These are phyloP conservation scores for Tromatobia lineatoria DNA, from an alignment of 2,888 invertebrate genomes.

Conservation along the genomic window DNA sequence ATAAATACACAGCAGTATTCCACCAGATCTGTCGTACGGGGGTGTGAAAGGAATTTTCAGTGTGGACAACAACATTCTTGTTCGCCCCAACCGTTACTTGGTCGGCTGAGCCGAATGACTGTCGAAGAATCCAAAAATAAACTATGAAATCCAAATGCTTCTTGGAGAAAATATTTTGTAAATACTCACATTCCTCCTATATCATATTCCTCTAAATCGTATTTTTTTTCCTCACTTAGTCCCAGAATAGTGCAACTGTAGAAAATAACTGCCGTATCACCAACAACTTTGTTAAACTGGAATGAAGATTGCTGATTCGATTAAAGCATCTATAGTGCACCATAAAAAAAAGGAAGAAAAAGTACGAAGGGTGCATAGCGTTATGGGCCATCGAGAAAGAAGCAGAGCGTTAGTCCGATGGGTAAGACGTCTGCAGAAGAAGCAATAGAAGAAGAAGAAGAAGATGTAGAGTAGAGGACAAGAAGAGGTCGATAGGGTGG, in stretches of 20 bases:
- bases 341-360: slow-evolving; percentile 46
- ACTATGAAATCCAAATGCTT: too few species aligned
- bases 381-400: slow-evolving; percentile 64
- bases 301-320: slow-evolving; percentile 39
- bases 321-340: neutral
- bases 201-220: neutral
- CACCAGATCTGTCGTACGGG: too few species aligned
- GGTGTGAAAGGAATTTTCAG: too few species aligned
- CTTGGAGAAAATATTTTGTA: too few species aligned
- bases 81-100: too few species aligned
- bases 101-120: too few species aligned
- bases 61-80: too few species aligned
- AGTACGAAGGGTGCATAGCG: slow-evolving; percentile 62
- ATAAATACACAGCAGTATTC: too few species aligned
- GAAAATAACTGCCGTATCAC: neutral
- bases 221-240: neutral
- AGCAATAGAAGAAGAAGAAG: slow-evolving; percentile 32
- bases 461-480: slow-evolving; percentile 36
- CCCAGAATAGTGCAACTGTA: neutral
- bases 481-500: slow-evolving; percentile 49
- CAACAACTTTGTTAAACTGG: neutral
- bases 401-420: slow-evolving; percentile 40
- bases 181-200: too few species aligned
- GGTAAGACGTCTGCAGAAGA: slow-evolving; percentile 44
- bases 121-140: too few species aligned